Percentiles rank a stretch among this genome's conserved stretches.
phyloP scores from a whole-genome alignment of 2,888 invertebrate genomes.

The Drosophila parthenogenetica region DNA sequence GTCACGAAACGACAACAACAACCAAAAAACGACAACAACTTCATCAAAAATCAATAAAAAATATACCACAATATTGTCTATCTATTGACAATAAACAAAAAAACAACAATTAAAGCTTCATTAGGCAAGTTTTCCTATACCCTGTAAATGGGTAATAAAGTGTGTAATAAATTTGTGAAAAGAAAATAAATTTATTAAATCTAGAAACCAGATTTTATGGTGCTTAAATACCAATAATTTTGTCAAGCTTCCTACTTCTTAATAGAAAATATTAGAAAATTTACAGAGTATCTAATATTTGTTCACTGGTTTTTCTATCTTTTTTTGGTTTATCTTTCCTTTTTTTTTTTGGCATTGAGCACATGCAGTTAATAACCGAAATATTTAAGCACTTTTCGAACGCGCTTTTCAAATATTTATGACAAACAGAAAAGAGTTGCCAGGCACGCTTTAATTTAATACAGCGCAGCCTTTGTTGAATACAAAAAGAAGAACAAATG shows the following conservation, averaged over 20 bases:
- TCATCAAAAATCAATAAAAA: conserved; percentile 42
- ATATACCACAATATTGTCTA: conserved; percentile 25
- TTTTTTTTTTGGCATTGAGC: conserved; percentile 32
- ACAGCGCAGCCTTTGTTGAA: conserved; percentile 29
- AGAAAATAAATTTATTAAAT: background rate
- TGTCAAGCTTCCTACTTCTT: no score
- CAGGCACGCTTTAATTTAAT: conserved; percentile 55
- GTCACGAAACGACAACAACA: conserved; percentile 18
- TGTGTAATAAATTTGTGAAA: background rate
- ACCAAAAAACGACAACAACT: conserved; percentile 14
- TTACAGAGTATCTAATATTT: conserved; percentile 1
- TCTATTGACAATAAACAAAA: conserved; percentile 19
- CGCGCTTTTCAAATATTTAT: conserved; percentile 53
- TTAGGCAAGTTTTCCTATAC: conserved; percentile 43
- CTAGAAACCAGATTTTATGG: no score
- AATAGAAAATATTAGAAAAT: no score
- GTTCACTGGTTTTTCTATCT: no score
- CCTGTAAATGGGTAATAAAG: background rate
- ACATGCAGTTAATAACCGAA: conserved; percentile 52
- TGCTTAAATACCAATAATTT: no score
- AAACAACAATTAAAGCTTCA: conserved; percentile 62
- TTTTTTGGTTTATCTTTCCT: background rate
- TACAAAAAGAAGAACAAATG: conserved; percentile 4
- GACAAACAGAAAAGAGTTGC: conserved; percentile 39
- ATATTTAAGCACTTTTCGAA: conserved; percentile 38